Conservation (phyloP, 64 coral and sea anemone species). For the Stichodactyla mertensii region DNA sequence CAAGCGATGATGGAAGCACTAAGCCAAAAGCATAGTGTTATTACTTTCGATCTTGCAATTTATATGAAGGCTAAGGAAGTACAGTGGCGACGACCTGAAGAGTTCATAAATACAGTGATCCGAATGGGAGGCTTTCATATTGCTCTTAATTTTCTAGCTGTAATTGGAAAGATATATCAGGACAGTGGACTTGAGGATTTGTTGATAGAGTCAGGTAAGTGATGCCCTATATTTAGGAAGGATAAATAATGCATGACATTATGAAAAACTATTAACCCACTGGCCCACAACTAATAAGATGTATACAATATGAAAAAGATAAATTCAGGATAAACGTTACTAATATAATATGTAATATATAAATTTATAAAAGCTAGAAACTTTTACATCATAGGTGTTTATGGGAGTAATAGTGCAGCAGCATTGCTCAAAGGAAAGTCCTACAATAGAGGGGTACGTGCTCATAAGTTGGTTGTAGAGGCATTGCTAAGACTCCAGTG, state of each 20-base stretch:
- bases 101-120: conserved; percentile 19
- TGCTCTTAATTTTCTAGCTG: conserved; percentile 23
- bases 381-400: background rate
- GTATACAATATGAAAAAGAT: too few species aligned
- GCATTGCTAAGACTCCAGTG: conserved; percentile 5
- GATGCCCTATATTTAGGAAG: too few species aligned
- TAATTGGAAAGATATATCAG: conserved; percentile 30
- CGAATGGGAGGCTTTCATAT: conserved; percentile 31
- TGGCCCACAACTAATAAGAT: too few species aligned
- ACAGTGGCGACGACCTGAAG: conserved; percentile 18
- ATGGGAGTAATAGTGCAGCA: conserved; percentile 10
- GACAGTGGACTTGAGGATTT: conserved; percentile 27
- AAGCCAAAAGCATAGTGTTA: too few species aligned
- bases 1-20: too few species aligned
- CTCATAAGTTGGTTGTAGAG: conserved; percentile 13
- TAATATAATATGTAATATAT: too few species aligned
- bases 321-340: too few species aligned
- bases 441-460: conserved; percentile 32
- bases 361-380: too few species aligned
- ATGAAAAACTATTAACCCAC: too few species aligned
- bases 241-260: too few species aligned
- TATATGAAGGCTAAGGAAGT: conserved; percentile 24
- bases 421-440: conserved; percentile 25
- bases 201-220: conserved; percentile 20
- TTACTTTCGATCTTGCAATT: too few species aligned